Evolutionary conservation across 1,140 invertebrate species (phyloP), one percentile per base, ranked within the genome.

Genomic region (Magallana gigas): DNA sequence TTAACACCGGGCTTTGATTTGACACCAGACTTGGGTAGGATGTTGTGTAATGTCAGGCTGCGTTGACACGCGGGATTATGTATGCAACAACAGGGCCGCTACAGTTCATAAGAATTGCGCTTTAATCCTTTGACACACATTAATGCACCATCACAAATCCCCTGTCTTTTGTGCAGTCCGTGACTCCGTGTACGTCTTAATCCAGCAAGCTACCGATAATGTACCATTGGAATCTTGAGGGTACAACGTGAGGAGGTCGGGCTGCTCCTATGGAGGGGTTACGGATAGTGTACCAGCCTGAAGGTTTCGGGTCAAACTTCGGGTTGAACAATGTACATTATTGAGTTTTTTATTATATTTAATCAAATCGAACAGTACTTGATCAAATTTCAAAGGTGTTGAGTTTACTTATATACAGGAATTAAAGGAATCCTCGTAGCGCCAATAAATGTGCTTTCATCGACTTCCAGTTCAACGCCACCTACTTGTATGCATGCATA

Each of bases 61-160:
- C 36, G 23, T 71, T 71, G 68, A 71, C 68, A 71, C 68, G 12
- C 36, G 23, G 23, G 68, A 71, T 71, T 71, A 36, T 71, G 68
- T 71, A 71, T 71, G 68, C 68, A 71, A 71, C 36, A 29, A 71
- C 68, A 71, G 68, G 68, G 68, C 68, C 23, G 68, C 18, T 71
- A 18, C 8, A 29, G 68, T 71, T 71, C 68, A 71, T 71, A 71
- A 71, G 36, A 71, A 71, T 29, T 12, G 8, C 23, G 18, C 12
- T 29, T 23, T 71, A 71, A 71, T 71, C 68, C 68, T 23, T 29
- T 71, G 68, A 71, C 23, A 71, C 23, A 71, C 68, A 71, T 71
- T 71, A 71, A 71, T 71, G 68, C 68, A 71, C 68, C 68, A 18
- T 71, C 68, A 71, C 18, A 29, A 71, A 71, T 71, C 68, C 18